phyloP scores from a whole-genome alignment of 2,113 vertebrate species.

The Thunnus maccoyii region DNA sequence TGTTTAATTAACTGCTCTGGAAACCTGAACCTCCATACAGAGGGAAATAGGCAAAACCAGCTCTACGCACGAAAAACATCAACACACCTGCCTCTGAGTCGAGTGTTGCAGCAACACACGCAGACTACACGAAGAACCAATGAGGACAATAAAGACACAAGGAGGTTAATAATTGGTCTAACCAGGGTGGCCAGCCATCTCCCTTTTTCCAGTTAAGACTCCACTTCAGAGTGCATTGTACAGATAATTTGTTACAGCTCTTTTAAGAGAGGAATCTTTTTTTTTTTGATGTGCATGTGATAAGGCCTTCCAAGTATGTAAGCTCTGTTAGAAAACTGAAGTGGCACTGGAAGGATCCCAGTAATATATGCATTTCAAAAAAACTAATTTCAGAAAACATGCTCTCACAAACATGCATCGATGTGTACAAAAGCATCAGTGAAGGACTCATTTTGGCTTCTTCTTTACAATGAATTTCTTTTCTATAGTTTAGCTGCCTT shows the following conservation, averaged over 20 bases:
- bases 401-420: background rate
- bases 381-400: background rate
- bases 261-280: slow-evolving; percentile 24
- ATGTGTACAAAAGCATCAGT: background rate
- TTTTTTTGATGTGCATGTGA: slow-evolving; percentile 23
- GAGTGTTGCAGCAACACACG: slow-evolving; percentile 38
- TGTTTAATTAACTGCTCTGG: slow-evolving; percentile 85
- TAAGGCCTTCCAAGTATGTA: slow-evolving; percentile 30
- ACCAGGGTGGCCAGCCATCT: slow-evolving; percentile 32
- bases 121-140: slow-evolving; percentile 7
- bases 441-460: background rate
- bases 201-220: slow-evolving; percentile 16
- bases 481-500: slow-evolving; percentile 70
- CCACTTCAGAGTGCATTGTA: slow-evolving; percentile 42
- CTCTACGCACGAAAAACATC: slow-evolving; percentile 50
- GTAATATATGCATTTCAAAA: slow-evolving; percentile 38
- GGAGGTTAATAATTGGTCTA: slow-evolving; percentile 25
- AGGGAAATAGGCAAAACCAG: slow-evolving; percentile 62
- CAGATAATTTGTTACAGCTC: slow-evolving; percentile 32
- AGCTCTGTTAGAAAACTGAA: slow-evolving; percentile 6
- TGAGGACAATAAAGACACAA: slow-evolving; percentile 43
- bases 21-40: slow-evolving; percentile 70
- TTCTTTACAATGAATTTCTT: background rate
- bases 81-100: slow-evolving; percentile 51
- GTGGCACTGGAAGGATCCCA: slow-evolving; percentile 26